These are phyloP conservation scores for Spodoptera exigua DNA, from an alignment of 2,888 invertebrate genomes.

Conservation along the genomic window DNA sequence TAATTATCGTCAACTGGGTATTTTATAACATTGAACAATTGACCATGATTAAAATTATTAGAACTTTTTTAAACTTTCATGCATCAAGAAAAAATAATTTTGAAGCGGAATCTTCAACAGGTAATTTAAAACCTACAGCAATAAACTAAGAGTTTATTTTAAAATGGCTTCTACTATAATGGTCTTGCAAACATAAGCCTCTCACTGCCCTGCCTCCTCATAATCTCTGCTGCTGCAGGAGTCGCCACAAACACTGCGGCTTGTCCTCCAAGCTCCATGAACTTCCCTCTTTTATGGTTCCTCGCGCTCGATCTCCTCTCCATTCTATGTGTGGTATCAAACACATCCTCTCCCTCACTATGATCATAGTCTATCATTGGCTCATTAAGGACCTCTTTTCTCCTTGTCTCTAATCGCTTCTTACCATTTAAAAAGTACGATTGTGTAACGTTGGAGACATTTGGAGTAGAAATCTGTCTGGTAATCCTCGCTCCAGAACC, in stretches of 20 bases:
- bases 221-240: conserved; percentile 82
- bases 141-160: conserved; percentile 4
- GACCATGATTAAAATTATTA: neutral
- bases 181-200: conserved; percentile 83
- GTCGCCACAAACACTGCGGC: conserved; percentile 82
- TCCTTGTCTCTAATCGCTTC: conserved; percentile 73
- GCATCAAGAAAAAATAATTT: neutral
- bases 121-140: neutral
- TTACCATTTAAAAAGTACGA: conserved; percentile 77
- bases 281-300: conserved; percentile 74
- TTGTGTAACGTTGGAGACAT: conserved; percentile 74
- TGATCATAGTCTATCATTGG: conserved; percentile 86
- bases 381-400: conserved; percentile 79
- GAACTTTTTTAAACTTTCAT: neutral
- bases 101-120: neutral
- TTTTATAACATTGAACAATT: neutral
- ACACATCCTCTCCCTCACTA: conserved; percentile 84
- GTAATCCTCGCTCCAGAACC: conserved; percentile 70
- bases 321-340: conserved; percentile 75
- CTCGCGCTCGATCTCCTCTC: conserved; percentile 75
- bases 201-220: conserved; percentile 84
- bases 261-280: conserved; percentile 81
- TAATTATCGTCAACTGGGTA: neutral
- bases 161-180: conserved; percentile 62
- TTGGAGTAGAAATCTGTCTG: conserved; percentile 80